phyloP scores from a whole-genome alignment of 2,888 invertebrate genomes.

The Sminthurinus aureus region DNA sequence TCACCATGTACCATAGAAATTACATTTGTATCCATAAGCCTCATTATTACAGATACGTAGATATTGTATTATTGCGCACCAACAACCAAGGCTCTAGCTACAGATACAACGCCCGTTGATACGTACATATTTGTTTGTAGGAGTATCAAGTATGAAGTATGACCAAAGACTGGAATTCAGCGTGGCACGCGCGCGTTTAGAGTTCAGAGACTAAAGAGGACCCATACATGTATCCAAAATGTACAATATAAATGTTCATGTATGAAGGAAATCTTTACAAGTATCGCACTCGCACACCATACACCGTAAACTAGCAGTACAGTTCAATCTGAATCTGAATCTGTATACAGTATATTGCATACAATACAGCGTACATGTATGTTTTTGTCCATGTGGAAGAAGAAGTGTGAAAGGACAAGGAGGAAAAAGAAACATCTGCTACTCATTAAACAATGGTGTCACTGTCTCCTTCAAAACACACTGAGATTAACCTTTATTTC shows the following conservation, averaged over 20 bases:
- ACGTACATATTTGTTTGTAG: no score
- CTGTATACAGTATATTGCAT: conserved; percentile 16
- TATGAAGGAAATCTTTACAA: no score
- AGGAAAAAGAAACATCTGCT: conserved; percentile 48
- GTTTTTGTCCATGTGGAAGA: not conserved
- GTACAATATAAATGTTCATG: no score
- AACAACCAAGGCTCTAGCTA: not conserved
- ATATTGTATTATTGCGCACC: no score
- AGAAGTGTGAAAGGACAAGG: conserved; percentile 46
- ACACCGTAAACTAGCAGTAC: not conserved
- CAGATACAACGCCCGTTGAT: no score
- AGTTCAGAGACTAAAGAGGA: no score
- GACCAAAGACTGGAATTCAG: conserved; percentile 26
- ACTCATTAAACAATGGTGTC: conserved; percentile 53
- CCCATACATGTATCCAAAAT: no score
- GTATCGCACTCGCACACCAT: not conserved
- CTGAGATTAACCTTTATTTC: conserved; percentile 42
- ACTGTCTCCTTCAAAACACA: conserved; percentile 35
- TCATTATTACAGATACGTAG: no score
- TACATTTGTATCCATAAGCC: no score
- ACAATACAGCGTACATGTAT: not conserved
- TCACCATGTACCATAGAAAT: not conserved
- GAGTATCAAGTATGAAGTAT: not conserved
- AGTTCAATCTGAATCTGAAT: not conserved
- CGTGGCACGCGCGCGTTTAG: conserved; percentile 31